Base-by-base conservation (phyloP, 2,888 invertebrate species). In the Allophyes oxyacanthae region DNA sequence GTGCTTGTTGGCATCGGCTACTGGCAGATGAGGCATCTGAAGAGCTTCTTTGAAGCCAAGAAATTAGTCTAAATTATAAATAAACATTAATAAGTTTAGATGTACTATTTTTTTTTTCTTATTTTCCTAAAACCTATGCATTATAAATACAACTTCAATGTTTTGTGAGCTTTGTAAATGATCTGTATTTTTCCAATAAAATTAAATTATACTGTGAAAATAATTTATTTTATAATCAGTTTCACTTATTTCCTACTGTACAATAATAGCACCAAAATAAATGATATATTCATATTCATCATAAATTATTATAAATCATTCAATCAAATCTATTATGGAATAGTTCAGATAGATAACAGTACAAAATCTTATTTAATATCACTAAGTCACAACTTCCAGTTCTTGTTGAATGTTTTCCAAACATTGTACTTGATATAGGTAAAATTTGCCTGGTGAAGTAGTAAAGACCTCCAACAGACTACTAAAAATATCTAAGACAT, bases 11-110 rank as follows among this genome's bases (percentile, higher is more conserved):
- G 95, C 30, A 99, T 99, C 95, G 99, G 99, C 11, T 97, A 98
- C 73, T 99, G 99, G 99, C 99, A 99, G 92, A 99, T 99, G 99
- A 96, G 97, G 82, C 99, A 99, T 95, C 95, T 99, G 73, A 99
- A 99, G 95, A 98, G 98, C 82, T 99, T 99, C 95, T 99, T 99
- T 85, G 99, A 99, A 94, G 99, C 99, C 26, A 99, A 99, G 94
- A 99, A 99, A 95, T 95, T 99, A 85, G 99, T 99, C 43, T 98
- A 96, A 95, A 85, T 60, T 55, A 64, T 49, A 52, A 69, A 60
- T 65, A 72, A 59, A 69, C 40, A 42, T 36, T 50, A 53, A 32
- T 67, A 66, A 66, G 46, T 48, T 74, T 62, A 72, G 60, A 72
- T 56, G 55, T 65, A 45, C 64, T 68, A 66, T 53, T 75, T 66